Evolutionary conservation across 2,888 invertebrate genomes (phyloP).

Genomic region (Spilarctia lutea): DNA sequence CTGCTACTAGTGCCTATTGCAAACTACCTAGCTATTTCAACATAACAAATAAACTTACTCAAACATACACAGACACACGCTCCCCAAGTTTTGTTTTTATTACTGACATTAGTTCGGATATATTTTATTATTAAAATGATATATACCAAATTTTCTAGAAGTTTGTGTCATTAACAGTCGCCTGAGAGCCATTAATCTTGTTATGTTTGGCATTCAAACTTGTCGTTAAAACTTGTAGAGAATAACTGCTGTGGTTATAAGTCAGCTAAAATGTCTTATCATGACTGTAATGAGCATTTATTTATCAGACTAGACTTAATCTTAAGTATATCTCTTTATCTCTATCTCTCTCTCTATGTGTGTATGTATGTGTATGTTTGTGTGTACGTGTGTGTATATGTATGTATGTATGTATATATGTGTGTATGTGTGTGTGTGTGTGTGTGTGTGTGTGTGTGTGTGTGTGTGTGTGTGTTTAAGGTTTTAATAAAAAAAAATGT

Average conservation of each 20-base stretch:
- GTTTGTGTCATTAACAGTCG: constrained; percentile 54
- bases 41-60: neutral
- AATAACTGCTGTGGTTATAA: neutral
- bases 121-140: neutral
- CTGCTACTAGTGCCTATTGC: neutral
- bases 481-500: too few relatives aligned
- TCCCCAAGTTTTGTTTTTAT: neutral
- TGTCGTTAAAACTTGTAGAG: constrained; percentile 55
- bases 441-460: too few relatives aligned
- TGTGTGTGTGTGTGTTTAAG: too few relatives aligned
- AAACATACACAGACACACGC: neutral
- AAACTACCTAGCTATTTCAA: neutral
- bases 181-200: constrained; percentile 58
- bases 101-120: neutral
- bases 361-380: too few relatives aligned
- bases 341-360: neutral
- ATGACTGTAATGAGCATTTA: neutral
- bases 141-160: constrained; percentile 46
- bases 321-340: too few relatives aligned
- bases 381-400: too few relatives aligned
- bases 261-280: neutral
- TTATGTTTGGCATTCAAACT: constrained; percentile 56
- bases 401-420: too few relatives aligned
- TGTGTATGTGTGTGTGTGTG: too few relatives aligned
- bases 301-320: neutral